Evolutionary conservation across 2,888 invertebrate genomes (phyloP).

Genomic region (Drosophila pseudotalamancana): DNA sequence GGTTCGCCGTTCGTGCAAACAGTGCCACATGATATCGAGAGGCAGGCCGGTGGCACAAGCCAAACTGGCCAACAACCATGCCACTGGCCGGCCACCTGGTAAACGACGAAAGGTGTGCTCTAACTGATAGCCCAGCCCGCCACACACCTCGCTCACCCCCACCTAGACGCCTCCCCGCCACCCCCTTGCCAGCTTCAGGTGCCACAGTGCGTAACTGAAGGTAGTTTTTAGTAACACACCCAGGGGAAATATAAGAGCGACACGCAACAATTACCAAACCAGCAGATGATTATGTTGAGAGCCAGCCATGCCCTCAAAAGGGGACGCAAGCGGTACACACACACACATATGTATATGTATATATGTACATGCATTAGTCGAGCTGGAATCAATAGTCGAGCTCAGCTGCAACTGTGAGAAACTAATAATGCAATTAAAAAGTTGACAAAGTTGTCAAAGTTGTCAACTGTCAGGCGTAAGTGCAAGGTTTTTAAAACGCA

Average conservation of each 20-base stretch:
- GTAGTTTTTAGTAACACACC: conserved; percentile 60
- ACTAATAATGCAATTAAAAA: conserved; percentile 74
- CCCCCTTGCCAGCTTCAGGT: conserved; percentile 8
- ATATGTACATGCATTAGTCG: background rate
- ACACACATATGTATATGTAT: background rate
- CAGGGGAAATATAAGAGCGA: conserved; percentile 72
- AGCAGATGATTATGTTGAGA: conserved; percentile 50
- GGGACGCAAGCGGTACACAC: background rate
- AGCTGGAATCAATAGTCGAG: background rate
- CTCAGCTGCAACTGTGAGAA: conserved; percentile 55
- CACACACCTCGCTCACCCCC: background rate
- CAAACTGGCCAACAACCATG: conserved; percentile 32
- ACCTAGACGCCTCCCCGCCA: background rate
- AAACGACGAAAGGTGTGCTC: conserved; percentile 50
- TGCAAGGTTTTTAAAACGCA: conserved; percentile 69
- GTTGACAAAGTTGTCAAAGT: conserved; percentile 66
- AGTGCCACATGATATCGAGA: conserved; percentile 57
- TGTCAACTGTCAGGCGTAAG: conserved; percentile 47
- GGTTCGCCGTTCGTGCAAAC: conserved; percentile 66
- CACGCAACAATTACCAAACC: conserved; percentile 69
- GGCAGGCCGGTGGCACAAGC: conserved; percentile 19
- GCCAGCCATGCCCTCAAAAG: conserved; percentile 9
- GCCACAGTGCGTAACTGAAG: conserved; percentile 45
- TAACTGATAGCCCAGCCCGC: conserved; percentile 36
- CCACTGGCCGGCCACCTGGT: conserved; percentile 19